Percentiles rank a stretch among this genome's conserved stretches.
These are phyloP conservation scores for Heliconius hortense DNA, from an alignment of 2,888 invertebrate genomes.

Conservation along the genomic window DNA sequence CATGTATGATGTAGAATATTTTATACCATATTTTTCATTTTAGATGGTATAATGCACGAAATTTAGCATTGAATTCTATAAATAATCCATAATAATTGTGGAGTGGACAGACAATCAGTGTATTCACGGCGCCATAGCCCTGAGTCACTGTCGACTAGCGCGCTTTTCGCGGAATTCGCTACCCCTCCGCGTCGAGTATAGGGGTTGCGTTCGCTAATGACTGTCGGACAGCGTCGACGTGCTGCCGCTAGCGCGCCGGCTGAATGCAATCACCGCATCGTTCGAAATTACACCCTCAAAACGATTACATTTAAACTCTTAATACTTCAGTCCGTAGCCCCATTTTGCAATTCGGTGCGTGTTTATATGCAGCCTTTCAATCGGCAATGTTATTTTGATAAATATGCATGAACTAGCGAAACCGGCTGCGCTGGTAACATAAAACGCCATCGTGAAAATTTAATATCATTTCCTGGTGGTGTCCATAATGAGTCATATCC, in stretches of 20 bases:
- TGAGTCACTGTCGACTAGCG: conserved; percentile 64
- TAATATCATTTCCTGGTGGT: conserved; percentile 79
- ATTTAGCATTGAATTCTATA: background rate
- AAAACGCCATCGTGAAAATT: conserved; percentile 80
- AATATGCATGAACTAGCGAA: conserved; percentile 80
- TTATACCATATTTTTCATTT: too few species aligned
- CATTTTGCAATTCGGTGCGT: conserved; percentile 72
- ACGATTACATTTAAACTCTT: conserved; percentile 67
- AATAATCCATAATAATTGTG: conserved; percentile 24
- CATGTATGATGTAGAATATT: too few species aligned
- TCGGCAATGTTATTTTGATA: conserved; percentile 81
- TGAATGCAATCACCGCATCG: conserved; percentile 60
- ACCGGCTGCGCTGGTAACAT: conserved; percentile 72
- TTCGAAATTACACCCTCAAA: conserved; percentile 72
- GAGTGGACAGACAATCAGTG: conserved; percentile 61
- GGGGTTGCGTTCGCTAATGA: conserved; percentile 76
- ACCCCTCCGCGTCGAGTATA: conserved; percentile 59
- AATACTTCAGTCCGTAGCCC: conserved; percentile 60
- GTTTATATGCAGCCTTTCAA: conserved; percentile 81
- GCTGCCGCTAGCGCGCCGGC: conserved; percentile 54
- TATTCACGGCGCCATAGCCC: conserved; percentile 62
- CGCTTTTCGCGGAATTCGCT: conserved; percentile 70
- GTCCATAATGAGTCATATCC: conserved; percentile 78
- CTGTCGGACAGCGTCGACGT: conserved; percentile 66
- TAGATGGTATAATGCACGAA: background rate